These are phyloP conservation scores for Ptilodon capucinus DNA, from an alignment of 2,888 invertebrate genomes.

Conservation along the genomic window DNA sequence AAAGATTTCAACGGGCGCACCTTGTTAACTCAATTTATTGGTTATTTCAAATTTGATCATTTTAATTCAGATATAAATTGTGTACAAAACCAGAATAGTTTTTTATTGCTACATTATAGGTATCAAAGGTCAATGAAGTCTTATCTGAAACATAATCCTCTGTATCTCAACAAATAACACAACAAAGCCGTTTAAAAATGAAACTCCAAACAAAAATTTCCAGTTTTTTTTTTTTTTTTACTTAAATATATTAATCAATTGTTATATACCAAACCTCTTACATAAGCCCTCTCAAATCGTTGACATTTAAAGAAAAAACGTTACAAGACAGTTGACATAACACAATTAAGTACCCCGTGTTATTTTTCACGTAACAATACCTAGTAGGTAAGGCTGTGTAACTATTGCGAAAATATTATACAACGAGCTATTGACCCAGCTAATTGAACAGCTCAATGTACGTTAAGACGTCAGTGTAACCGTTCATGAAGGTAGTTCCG, in stretches of 20 bases:
- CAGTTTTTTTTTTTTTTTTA: neutral
- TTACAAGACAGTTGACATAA: slow-evolving; percentile 11
- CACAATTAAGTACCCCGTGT: slow-evolving; percentile 8
- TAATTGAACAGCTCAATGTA: slow-evolving; percentile 17
- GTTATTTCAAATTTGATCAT: neutral
- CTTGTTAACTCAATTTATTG: neutral
- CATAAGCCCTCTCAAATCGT: neutral
- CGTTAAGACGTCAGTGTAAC: slow-evolving; percentile 8
- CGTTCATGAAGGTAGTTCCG: slow-evolving; percentile 8
- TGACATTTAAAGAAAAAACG: neutral
- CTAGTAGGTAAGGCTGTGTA: slow-evolving; percentile 23
- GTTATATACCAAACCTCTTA: neutral
- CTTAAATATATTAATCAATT: neutral
- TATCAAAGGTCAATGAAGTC: too few species aligned
- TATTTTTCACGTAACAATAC: slow-evolving; percentile 20
- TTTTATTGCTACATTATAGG: too few species aligned
- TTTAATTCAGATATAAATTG: neutral
- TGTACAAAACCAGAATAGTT: neutral
- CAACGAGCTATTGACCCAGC: slow-evolving; percentile 26
- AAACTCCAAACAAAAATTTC: too few species aligned
- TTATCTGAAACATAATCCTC: too few species aligned
- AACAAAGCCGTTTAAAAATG: too few species aligned
- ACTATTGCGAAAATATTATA: slow-evolving; percentile 40
- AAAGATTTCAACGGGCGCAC: slow-evolving; percentile 54
- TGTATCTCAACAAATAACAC: too few species aligned